These are phyloP conservation scores for Drosophila paracracens DNA, from an alignment of 2,888 invertebrate species.

Conservation along the genomic window DNA sequence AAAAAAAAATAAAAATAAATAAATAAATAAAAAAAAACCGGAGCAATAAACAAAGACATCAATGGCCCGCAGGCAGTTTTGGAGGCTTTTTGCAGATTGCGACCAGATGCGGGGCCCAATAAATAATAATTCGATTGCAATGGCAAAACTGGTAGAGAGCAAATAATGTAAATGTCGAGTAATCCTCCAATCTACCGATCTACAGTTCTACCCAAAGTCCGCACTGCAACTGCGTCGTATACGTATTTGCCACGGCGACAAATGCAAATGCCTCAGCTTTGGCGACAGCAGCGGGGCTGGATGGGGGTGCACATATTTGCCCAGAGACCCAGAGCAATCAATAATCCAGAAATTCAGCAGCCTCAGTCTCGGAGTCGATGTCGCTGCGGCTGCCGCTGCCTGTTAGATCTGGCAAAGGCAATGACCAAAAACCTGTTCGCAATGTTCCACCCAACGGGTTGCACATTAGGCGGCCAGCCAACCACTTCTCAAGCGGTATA, in stretches of 20 bases:
- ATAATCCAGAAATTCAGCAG: conserved; percentile 63
- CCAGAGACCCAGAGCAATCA: conserved; percentile 80
- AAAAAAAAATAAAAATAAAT: conserved; percentile 2
- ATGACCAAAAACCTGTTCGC: conserved; percentile 52
- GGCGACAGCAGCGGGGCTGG: neutral
- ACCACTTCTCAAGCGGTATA: conserved; percentile 42
- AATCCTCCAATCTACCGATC: conserved; percentile 9
- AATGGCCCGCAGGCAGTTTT: conserved; percentile 49
- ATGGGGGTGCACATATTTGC: conserved; percentile 53
- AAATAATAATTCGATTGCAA: conserved; percentile 71
- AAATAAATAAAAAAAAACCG: conserved; percentile 38
- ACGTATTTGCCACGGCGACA: conserved; percentile 67
- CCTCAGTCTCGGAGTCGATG: conserved; percentile 12
- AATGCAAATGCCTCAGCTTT: conserved; percentile 53
- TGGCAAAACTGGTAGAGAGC: conserved; percentile 62
- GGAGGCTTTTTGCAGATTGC: conserved; percentile 26
- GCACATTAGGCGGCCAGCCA: conserved; percentile 59
- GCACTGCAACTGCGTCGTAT: neutral
- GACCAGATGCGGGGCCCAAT: conserved; percentile 53
- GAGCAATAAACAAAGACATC: conserved; percentile 80
- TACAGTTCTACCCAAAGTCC: neutral
- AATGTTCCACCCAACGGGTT: conserved; percentile 69
- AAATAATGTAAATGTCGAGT: conserved; percentile 53
- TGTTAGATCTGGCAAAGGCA: conserved; percentile 42
- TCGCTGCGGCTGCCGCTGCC: conserved; percentile 17